Conservation (phyloP, 2,888 invertebrate genomes). For the Axea sp. region DNA sequence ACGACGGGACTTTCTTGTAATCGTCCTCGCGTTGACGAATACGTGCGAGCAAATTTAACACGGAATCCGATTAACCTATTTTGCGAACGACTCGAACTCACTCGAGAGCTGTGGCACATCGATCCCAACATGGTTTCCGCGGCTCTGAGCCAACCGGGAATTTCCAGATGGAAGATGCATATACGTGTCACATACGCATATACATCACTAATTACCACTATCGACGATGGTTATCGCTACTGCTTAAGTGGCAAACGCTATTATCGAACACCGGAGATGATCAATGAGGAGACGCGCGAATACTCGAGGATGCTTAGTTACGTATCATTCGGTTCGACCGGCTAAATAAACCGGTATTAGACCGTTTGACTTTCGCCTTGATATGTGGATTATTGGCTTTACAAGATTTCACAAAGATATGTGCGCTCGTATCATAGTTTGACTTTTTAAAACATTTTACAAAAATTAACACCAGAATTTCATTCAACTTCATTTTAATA, state of each 20-base stretch:
- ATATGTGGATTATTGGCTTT: conserved; percentile 29
- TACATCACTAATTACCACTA: conserved; percentile 60
- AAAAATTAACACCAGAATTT: too few relatives aligned
- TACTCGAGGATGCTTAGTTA: conserved; percentile 18
- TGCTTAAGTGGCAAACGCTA: conserved; percentile 62
- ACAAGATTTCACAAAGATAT: background rate
- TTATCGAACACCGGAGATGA: conserved; percentile 62
- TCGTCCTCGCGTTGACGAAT: conserved; percentile 16
- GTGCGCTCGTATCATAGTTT: too few relatives aligned
- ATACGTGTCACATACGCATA: conserved; percentile 57
- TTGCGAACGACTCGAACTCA: conserved; percentile 64
- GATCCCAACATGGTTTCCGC: conserved; percentile 61
- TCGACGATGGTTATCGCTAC: conserved; percentile 59
- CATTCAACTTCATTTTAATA: too few relatives aligned
- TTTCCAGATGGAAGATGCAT: conserved; percentile 55
- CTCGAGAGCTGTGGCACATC: conserved; percentile 59
- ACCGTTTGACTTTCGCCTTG: conserved; percentile 10
- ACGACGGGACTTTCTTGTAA: background rate
- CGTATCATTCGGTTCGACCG: conserved; percentile 5
- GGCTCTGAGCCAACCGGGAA: conserved; percentile 47
- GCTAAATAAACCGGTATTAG: conserved; percentile 34
- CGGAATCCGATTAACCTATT: conserved; percentile 74
- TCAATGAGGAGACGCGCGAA: conserved; percentile 42
- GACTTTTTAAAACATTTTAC: too few relatives aligned
- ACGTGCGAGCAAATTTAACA: conserved; percentile 27